phyloP scores from a whole-genome alignment of 2,113 vertebrate species.

The Balaeniceps rex region DNA sequence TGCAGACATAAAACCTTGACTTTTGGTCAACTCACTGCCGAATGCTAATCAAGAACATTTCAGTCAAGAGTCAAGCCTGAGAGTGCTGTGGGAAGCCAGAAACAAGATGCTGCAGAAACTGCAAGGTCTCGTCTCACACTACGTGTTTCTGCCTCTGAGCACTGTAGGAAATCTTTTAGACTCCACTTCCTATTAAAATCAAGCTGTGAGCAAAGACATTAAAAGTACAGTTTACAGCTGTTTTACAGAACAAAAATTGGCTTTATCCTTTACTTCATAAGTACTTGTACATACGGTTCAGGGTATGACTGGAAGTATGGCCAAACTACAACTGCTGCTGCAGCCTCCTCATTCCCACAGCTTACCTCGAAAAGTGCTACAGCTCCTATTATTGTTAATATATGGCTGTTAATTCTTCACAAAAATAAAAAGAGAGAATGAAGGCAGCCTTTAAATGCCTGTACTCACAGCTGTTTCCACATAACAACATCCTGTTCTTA shows the following conservation, averaged over 20 bases:
- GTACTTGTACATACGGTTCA: background rate
- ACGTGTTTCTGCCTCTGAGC: background rate
- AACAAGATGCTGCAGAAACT: background rate
- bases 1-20: background rate
- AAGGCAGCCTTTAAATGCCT: background rate
- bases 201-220: background rate
- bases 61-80: no score
- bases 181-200: background rate
- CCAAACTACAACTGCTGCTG: background rate
- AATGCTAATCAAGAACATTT: background rate
- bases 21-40: background rate
- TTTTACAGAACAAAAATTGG: background rate
- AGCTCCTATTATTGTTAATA: background rate
- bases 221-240: background rate
- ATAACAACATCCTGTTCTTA: background rate
- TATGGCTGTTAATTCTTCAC: background rate
- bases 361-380: background rate
- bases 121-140: background rate
- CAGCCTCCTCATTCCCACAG: background rate
- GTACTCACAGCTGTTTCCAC: background rate
- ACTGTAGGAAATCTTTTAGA: background rate
- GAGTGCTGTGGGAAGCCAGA: background rate
- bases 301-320: background rate
- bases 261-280: background rate
- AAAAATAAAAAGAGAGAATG: background rate